phyloP scores from a whole-genome alignment of 1,140 invertebrate species.

The Glomeris maerens region DNA sequence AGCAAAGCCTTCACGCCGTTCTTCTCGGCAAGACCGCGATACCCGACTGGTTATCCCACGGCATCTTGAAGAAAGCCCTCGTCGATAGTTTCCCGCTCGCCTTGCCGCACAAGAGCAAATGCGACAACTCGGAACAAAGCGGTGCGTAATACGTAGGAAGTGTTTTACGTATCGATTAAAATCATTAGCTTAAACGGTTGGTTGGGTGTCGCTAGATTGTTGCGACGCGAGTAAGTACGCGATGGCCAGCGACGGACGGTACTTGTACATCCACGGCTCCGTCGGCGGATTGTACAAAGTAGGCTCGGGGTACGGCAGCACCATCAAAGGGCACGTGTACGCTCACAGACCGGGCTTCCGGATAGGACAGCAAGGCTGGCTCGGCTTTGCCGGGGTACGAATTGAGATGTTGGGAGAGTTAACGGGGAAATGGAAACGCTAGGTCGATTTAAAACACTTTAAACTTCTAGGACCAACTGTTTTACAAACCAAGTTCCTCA shows the following conservation, averaged over 20 bases:
- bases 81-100: constrained; percentile 52
- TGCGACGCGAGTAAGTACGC: constrained; percentile 21
- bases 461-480: constrained; percentile 38
- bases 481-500: constrained; percentile 32
- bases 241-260: constrained; percentile 73
- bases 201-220: no score
- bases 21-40: constrained; percentile 64
- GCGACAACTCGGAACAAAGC: no score
- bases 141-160: no score
- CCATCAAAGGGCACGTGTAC: constrained; percentile 73
- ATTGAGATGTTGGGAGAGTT: no score
- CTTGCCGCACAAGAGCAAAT: no score
- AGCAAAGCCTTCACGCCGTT: constrained; percentile 76
- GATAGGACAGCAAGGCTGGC: constrained; percentile 52
- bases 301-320: constrained; percentile 80
- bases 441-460: background rate
- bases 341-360: constrained; percentile 64
- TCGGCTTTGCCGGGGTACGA: constrained; percentile 50
- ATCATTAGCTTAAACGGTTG: no score
- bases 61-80: constrained; percentile 60
- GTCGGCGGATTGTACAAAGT: constrained; percentile 66
- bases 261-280: constrained; percentile 64
- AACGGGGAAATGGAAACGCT: no score
- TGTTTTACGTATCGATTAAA: no score
- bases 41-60: constrained; percentile 76